Evolutionary conservation across 2,888 invertebrate species (phyloP).

Genomic region (Nomada ruficornis): DNA sequence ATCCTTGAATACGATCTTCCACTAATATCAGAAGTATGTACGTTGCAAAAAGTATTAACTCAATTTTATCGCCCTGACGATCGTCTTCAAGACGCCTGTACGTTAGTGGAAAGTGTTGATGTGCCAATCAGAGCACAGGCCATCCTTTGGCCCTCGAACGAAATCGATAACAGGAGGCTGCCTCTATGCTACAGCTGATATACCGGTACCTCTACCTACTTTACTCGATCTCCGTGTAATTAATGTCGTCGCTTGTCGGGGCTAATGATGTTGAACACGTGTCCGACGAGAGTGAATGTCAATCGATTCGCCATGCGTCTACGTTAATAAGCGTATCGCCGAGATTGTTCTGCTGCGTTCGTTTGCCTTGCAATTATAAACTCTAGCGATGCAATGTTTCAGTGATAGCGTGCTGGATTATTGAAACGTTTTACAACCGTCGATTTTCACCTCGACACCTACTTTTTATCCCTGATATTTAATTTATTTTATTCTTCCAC

Average conservation of each 20-base stretch:
- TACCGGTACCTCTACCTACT: conserved; percentile 63
- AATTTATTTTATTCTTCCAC: background rate
- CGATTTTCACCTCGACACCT: background rate
- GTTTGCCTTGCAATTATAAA: conserved; percentile 48
- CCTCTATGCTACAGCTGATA: conserved; percentile 31
- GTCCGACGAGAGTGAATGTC: conserved; percentile 71
- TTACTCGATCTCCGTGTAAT: conserved; percentile 76
- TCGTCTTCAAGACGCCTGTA: no score
- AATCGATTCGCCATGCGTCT: conserved; percentile 63
- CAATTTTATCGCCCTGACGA: background rate
- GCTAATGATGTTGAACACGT: conserved; percentile 78
- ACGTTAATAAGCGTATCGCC: conserved; percentile 60
- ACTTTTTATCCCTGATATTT: background rate
- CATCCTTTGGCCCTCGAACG: conserved; percentile 24
- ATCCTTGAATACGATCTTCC: background rate
- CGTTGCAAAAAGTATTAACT: background rate
- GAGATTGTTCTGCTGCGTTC: conserved; percentile 28
- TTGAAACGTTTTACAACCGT: conserved; percentile 25
- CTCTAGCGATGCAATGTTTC: conserved; percentile 5
- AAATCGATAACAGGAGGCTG: conserved; percentile 37
- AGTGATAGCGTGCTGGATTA: background rate
- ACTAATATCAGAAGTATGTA: background rate
- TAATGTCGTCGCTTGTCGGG: conserved; percentile 76
- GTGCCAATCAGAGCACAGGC: conserved; percentile 19
- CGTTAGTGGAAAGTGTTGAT: conserved; percentile 17